A percentile compares a stretch with the other conserved stretches of the same genome.
Conservation (phyloP, 2,888 invertebrate species). For the Drosophila vallismaia region DNA sequence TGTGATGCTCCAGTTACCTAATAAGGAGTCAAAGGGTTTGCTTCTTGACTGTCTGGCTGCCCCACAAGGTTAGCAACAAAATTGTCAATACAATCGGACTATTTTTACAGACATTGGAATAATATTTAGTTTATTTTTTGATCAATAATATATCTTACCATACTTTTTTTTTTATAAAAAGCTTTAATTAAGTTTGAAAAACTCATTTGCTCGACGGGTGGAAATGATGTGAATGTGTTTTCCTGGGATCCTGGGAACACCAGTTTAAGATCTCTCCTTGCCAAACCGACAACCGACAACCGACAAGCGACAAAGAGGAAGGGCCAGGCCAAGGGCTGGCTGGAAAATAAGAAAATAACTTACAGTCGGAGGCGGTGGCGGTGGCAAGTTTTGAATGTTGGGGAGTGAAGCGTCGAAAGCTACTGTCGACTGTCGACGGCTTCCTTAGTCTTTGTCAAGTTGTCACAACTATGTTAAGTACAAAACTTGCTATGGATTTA, state of each 20-base stretch:
- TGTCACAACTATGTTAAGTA: constrained; percentile 80
- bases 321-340: neutral
- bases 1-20: constrained; percentile 30
- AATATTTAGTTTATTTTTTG: no score
- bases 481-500: constrained; percentile 78
- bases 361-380: constrained; percentile 6
- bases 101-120: no score
- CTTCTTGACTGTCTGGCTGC: neutral
- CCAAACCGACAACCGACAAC: neutral
- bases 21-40: neutral
- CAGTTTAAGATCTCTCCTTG: constrained; percentile 20
- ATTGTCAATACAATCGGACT: no score
- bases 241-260: neutral
- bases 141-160: neutral
- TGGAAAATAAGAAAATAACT: constrained; percentile 10
- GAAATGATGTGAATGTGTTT: constrained; percentile 22
- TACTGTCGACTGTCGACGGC: constrained; percentile 32
- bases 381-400: constrained; percentile 41
- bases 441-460: constrained; percentile 71
- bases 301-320: neutral
- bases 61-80: no score
- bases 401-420: constrained; percentile 6
- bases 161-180: neutral
- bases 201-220: constrained; percentile 5
- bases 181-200: constrained; percentile 24